phyloP scores from a whole-genome alignment of 2,113 vertebrate genomes.

The Heliornis fulica region DNA sequence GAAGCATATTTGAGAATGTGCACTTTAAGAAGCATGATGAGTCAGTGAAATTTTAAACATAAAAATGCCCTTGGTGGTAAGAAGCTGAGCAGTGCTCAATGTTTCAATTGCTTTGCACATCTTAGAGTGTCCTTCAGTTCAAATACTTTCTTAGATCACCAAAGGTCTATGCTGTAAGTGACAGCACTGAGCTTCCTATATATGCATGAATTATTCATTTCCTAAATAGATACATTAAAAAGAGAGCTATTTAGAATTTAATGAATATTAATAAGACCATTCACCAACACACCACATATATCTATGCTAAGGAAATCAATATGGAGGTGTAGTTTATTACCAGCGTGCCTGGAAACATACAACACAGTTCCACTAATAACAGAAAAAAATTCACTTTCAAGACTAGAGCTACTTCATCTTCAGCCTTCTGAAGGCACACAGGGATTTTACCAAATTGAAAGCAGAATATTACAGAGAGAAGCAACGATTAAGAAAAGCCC shows the following conservation, averaged over 20 bases:
- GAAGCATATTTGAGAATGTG: neutral
- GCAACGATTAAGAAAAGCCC: neutral
- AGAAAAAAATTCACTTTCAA: conserved; percentile 14
- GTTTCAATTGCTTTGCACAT: conserved; percentile 14
- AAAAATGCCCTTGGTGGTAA: neutral
- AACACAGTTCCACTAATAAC: neutral
- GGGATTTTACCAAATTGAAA: conserved; percentile 23
- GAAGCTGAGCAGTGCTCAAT: neutral
- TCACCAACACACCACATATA: conserved; percentile 17
- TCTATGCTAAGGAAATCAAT: conserved; percentile 36
- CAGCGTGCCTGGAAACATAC: neutral
- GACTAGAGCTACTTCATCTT: conserved; percentile 15
- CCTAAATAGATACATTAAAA: conserved; percentile 58
- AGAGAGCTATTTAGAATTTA: conserved; percentile 41
- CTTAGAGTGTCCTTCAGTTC: conserved; percentile 44
- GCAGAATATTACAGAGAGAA: neutral
- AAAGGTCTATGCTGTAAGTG: conserved; percentile 41
- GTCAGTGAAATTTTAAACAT: neutral
- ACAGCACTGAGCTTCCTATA: conserved; percentile 37
- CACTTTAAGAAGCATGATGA: neutral
- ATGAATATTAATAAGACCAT: conserved; percentile 63
- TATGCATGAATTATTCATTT: conserved; percentile 64
- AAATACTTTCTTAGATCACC: conserved; percentile 34
- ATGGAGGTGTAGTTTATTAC: conserved; percentile 30
- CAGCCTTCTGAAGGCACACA: neutral